These are phyloP conservation scores for Neoseiulus cucumeris DNA, from an alignment of 1,140 invertebrate genomes.

Conservation along the genomic window DNA sequence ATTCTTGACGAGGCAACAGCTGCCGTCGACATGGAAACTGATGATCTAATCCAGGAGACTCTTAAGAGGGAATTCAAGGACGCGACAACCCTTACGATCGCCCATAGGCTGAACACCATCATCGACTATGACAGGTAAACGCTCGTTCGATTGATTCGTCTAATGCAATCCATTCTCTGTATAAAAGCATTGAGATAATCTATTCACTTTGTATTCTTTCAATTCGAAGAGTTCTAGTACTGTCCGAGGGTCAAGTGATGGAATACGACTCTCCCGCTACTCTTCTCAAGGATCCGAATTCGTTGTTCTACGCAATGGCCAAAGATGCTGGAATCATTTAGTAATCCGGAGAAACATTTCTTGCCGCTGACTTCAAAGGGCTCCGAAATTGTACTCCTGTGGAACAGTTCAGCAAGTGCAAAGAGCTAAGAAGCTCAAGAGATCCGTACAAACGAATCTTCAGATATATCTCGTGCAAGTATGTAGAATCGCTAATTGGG, in stretches of 20 bases:
- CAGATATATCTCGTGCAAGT: too few relatives aligned
- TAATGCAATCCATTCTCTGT: too few relatives aligned
- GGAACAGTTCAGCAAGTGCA: too few relatives aligned
- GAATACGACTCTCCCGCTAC: conserved; percentile 17
- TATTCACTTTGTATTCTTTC: too few relatives aligned
- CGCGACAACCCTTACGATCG: conserved; percentile 37
- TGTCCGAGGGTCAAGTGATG: conserved; percentile 55
- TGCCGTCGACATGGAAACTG: conserved; percentile 43
- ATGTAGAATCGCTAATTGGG: too few relatives aligned
- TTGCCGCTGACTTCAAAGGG: too few relatives aligned
- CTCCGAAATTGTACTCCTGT: too few relatives aligned
- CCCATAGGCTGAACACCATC: conserved; percentile 35
- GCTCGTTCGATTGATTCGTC: too few relatives aligned
- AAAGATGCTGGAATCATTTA: conserved; percentile 18
- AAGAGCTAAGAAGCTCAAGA: too few relatives aligned
- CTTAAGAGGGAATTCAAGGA: conserved; percentile 26
- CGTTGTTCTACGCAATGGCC: conserved; percentile 18
- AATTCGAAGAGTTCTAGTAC: conserved; percentile 65
- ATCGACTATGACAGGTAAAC: conserved; percentile 27
- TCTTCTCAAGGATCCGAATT: conserved; percentile 13
- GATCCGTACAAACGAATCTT: too few relatives aligned
- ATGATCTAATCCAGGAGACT: conserved; percentile 20
- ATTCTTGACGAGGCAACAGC: conserved; percentile 72
- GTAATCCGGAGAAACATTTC: too few relatives aligned
- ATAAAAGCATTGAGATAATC: too few relatives aligned